These are phyloP conservation scores for Polypedilum pembai DNA, from an alignment of 1,140 invertebrate species.

Conservation along the genomic window DNA sequence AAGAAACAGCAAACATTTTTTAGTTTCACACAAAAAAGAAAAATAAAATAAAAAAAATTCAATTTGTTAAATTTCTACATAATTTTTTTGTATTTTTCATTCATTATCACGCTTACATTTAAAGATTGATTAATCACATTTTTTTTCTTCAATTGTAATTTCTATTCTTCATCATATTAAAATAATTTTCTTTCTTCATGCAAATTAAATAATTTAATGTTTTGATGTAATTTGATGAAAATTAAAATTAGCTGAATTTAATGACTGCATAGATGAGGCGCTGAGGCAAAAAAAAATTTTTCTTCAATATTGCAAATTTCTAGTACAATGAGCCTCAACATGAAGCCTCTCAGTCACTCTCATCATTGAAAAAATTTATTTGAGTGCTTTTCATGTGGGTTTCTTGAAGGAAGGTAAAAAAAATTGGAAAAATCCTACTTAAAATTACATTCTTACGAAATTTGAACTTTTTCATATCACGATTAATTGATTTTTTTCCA, in stretches of 20 bases:
- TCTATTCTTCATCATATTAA: not conserved
- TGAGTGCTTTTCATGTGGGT: too few relatives aligned
- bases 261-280: not conserved
- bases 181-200: not conserved
- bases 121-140: conserved; percentile 14
- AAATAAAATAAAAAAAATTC: too few relatives aligned
- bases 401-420: not conserved
- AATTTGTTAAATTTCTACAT: conserved; percentile 14
- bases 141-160: not conserved
- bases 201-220: not conserved
- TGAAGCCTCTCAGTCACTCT: too few relatives aligned
- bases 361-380: too few relatives aligned
- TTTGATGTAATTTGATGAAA: not conserved
- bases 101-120: not conserved
- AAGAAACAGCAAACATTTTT: too few relatives aligned
- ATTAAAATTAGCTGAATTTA: not conserved
- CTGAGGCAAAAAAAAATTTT: too few relatives aligned
- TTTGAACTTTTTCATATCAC: conserved; percentile 18
- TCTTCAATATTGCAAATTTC: too few relatives aligned
- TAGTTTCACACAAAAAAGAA: too few relatives aligned
- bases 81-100: conserved; percentile 3
- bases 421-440: conserved; percentile 15
- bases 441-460: conserved; percentile 14
- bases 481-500: not conserved
- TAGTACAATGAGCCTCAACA: too few relatives aligned